These are phyloP conservation scores for Drosophila quadrilineata DNA, from an alignment of 1,140 invertebrate genomes.

Conservation along the genomic window DNA sequence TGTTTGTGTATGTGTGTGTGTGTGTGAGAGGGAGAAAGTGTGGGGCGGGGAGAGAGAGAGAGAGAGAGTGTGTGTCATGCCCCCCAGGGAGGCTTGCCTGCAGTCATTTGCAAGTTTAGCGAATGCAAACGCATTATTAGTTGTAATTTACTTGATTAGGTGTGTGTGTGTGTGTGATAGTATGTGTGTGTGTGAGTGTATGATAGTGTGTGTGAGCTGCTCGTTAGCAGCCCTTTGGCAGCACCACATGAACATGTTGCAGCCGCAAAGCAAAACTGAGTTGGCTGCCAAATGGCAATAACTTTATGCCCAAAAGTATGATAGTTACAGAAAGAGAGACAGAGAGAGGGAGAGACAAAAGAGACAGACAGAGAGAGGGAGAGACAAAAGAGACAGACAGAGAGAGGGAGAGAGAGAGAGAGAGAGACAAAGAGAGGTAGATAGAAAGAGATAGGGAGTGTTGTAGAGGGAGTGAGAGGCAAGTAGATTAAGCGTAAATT, in stretches of 20 bases:
- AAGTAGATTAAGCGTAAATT: no score
- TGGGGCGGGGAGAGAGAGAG: no score
- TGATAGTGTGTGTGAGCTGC: neutral
- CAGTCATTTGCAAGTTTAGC: conserved; percentile 22
- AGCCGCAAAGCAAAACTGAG: neutral
- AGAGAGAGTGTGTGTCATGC: neutral
- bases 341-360: no score
- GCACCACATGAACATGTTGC: no score
- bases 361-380: no score
- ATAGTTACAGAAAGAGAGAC: neutral
- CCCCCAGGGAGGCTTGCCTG: neutral
- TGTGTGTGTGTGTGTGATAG: conserved; percentile 1
- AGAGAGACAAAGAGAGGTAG: no score
- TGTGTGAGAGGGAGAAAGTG: neutral
- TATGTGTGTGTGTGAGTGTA: neutral
- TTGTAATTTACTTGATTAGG: conserved; percentile 37
- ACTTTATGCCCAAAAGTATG: conserved; percentile 9
- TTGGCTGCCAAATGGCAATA: conserved; percentile 14
- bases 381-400: no score
- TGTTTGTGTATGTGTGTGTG: no score
- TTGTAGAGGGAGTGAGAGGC: no score
- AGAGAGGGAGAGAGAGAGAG: no score
- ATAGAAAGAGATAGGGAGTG: no score
- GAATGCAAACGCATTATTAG: conserved; percentile 40
- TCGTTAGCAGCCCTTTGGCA: conserved; percentile 3